Conservation (phyloP, 2,888 invertebrate species). For the Theretra japonica region DNA sequence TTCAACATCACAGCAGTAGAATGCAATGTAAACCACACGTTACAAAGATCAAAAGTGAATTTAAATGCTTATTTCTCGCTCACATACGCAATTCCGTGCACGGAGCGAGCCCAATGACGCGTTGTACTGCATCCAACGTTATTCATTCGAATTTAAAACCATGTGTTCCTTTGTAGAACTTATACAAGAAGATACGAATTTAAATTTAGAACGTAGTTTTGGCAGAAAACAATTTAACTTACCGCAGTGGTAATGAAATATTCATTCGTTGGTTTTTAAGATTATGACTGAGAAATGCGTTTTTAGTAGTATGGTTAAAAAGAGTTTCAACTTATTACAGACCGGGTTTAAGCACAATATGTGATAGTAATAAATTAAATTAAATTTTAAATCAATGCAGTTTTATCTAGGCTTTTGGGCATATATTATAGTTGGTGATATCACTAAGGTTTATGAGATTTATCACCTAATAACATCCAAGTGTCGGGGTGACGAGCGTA, state of each 20-base stretch:
- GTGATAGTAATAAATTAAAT: too few species aligned
- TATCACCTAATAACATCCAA: too few species aligned
- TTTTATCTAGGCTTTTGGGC: too few species aligned
- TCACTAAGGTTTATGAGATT: too few species aligned
- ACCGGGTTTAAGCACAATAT: too few species aligned
- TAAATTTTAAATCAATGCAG: too few species aligned
- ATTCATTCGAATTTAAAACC: neutral
- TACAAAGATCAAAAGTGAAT: neutral
- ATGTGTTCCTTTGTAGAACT: neutral
- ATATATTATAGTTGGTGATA: too few species aligned
- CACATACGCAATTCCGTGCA: neutral
- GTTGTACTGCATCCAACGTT: neutral
- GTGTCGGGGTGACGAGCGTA: too few species aligned
- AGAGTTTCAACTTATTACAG: too few species aligned
- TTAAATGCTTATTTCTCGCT: neutral
- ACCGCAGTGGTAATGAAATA: conserved; percentile 2
- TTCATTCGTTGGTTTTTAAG: neutral
- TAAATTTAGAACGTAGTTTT: conserved; percentile 1
- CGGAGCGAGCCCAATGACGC: neutral
- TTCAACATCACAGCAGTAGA: too few species aligned
- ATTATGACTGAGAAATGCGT: too few species aligned
- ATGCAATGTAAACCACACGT: neutral
- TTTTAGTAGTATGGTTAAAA: too few species aligned
- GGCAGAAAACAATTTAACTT: neutral
- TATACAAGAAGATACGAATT: neutral